phyloP scores from a whole-genome alignment of 2,113 vertebrate genomes.

The Chaetops frenatus region DNA sequence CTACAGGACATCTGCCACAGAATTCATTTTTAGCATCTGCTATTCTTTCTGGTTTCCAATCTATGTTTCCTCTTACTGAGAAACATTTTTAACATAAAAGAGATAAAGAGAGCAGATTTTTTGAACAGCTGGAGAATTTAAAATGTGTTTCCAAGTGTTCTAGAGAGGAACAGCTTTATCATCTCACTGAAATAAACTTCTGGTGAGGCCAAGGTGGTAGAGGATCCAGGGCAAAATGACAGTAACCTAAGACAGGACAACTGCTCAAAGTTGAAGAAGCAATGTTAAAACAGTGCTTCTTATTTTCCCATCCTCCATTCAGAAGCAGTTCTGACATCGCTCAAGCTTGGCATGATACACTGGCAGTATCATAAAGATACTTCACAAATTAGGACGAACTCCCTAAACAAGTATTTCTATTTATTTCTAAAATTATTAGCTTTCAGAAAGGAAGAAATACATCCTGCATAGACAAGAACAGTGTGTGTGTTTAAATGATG shows the following conservation, averaged over 20 bases:
- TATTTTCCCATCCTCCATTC: neutral
- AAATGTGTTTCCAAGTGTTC: neutral
- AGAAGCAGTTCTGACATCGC: neutral
- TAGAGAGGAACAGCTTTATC: neutral
- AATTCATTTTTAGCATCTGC: neutral
- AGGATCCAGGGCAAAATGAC: neutral
- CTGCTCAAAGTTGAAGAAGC: neutral
- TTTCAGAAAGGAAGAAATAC: neutral
- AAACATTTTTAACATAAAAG: neutral
- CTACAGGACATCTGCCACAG: neutral
- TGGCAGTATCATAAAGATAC: neutral
- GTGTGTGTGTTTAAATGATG: neutral
- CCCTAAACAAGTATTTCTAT: neutral
- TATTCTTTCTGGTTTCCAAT: neutral
- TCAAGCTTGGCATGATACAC: neutral
- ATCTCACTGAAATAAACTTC: neutral
- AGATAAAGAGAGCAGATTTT: neutral
- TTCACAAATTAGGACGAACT: neutral
- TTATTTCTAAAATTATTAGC: neutral
- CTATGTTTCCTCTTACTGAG: neutral
- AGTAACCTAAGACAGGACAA: neutral
- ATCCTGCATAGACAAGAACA: neutral
- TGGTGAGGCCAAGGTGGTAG: neutral
- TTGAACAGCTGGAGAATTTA: neutral
- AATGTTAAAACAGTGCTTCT: neutral